Conservation (phyloP, 2,888 invertebrate species). For the Scaptomyza caliginosa region DNA sequence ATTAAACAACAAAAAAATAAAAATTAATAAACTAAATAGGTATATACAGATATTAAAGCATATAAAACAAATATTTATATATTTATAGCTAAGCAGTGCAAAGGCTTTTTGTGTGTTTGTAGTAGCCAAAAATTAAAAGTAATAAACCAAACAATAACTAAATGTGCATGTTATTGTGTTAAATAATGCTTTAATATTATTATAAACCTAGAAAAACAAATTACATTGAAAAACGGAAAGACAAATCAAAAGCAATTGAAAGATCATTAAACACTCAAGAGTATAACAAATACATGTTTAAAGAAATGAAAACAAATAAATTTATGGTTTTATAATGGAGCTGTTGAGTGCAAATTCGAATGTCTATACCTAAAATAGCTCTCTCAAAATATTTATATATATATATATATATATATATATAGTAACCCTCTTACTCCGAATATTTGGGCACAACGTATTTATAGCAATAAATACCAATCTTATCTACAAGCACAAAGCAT, state of each 20-base stretch:
- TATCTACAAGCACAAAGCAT: constrained; percentile 44
- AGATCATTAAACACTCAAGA: constrained; percentile 21
- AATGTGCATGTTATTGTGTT: constrained; percentile 63
- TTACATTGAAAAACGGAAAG: constrained; percentile 8
- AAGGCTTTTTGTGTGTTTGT: constrained; percentile 73
- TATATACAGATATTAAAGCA: constrained; percentile 31
- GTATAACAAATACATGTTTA: constrained; percentile 18
- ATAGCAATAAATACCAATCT: constrained; percentile 48
- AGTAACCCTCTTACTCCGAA: constrained; percentile 29
- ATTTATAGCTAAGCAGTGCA: constrained; percentile 66
- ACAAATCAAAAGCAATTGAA: constrained; percentile 46
- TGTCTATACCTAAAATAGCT: constrained; percentile 23
- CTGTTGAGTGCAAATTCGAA: constrained; percentile 68
- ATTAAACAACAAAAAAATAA: constrained; percentile 21
- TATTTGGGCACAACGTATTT: constrained; percentile 49
- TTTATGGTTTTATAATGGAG: constrained; percentile 75
- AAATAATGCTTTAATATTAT: constrained; percentile 72
- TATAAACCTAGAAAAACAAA: constrained; percentile 39
- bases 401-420: neutral
- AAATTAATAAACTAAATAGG: constrained; percentile 28
- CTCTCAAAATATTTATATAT: constrained; percentile 16
- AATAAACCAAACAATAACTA: constrained; percentile 59
- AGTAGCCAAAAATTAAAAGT: constrained; percentile 64
- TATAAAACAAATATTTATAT: constrained; percentile 11
- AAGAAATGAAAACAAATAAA: constrained; percentile 7